phyloP scores from a whole-genome alignment of 2,797 vertebrate genomes.

The Myotis findleyi region DNA sequence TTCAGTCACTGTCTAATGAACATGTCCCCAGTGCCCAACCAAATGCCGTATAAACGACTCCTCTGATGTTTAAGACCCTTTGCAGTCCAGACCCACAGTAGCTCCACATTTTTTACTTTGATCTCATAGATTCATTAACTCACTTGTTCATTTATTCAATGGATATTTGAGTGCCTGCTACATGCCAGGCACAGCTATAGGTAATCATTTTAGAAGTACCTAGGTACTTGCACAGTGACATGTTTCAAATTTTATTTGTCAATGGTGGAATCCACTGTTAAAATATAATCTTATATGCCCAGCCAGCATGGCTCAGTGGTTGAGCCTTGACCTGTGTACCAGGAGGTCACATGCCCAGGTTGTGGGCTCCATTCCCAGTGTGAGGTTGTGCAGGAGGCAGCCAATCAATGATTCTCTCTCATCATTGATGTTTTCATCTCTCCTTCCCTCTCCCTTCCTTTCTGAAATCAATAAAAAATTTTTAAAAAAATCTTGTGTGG shows the following conservation, averaged over 20 bases:
- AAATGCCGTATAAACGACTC: not conserved
- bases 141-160: not conserved
- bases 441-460: no score
- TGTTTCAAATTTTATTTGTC: constrained; percentile 2
- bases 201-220: not conserved
- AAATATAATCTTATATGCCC: not conserved
- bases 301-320: no score
- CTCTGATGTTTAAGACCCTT: not conserved
- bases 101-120: not conserved
- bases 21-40: not conserved
- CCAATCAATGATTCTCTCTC: no score
- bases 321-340: no score
- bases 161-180: not conserved
- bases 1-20: not conserved
- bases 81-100: not conserved
- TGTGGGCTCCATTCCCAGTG: no score
- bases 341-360: no score
- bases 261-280: not conserved
- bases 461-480: no score
- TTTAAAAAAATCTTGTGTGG: not conserved
- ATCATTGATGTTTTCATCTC: no score
- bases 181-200: not conserved
- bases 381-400: no score
- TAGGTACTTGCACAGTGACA: not conserved
- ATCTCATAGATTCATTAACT: not conserved